Percentiles rank a stretch among this genome's conserved stretches.
Conservation (phyloP, 2,113 vertebrate genomes). For the Promerops cafer region DNA sequence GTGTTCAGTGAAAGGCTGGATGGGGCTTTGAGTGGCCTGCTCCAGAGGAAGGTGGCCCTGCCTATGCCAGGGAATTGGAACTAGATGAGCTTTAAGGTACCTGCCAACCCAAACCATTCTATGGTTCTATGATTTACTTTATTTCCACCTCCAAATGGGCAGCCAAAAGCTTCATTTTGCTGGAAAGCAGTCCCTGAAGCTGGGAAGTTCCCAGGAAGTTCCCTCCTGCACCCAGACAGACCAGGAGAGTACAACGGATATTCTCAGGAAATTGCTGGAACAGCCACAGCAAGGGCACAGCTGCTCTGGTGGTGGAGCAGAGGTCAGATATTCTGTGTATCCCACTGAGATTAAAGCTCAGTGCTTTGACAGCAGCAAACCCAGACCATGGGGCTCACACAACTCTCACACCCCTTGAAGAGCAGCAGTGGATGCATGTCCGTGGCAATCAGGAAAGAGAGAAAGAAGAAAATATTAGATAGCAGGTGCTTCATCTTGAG, state of each 20-base stretch:
- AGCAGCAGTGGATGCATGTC: not conserved
- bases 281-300: not conserved
- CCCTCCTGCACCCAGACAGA: not conserved
- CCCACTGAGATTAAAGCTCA: not conserved
- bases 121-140: not conserved
- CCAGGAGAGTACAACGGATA: rapidly evolving
- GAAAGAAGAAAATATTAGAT: not conserved
- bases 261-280: not conserved
- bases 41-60: not conserved
- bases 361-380: not conserved
- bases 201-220: too few species aligned
- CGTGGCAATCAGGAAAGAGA: not conserved
- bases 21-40: not conserved
- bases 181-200: not conserved
- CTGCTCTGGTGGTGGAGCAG: not conserved
- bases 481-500: not conserved
- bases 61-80: not conserved
- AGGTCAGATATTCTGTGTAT: not conserved
- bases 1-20: not conserved
- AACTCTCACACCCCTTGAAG: not conserved
- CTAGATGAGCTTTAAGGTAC: not conserved
- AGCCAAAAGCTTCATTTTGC: not conserved
- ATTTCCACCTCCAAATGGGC: not conserved
- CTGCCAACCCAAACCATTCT: not conserved
- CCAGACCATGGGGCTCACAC: not conserved